Conservation (phyloP, 1,140 invertebrate genomes). For the Triops longicaudatus region DNA sequence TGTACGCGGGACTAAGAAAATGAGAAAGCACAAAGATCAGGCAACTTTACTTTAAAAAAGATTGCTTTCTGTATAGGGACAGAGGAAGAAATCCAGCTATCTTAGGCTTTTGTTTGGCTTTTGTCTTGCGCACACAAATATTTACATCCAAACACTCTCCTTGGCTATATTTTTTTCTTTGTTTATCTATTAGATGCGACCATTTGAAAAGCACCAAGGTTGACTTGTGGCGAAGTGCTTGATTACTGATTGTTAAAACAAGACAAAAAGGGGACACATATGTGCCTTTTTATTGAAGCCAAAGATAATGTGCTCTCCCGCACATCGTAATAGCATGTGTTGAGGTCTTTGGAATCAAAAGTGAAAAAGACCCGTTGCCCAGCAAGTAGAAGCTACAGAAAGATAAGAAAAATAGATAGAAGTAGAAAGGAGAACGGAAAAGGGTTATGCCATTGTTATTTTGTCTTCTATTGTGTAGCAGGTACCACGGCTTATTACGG, state of each 20-base stretch:
- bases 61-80: neutral
- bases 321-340: neutral
- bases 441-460: slow-evolving; percentile 3
- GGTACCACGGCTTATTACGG: slow-evolving; percentile 10
- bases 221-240: neutral
- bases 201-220: neutral
- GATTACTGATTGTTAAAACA: slow-evolving; percentile 8
- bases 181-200: slow-evolving; percentile 4
- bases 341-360: neutral
- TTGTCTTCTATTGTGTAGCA: slow-evolving; percentile 5
- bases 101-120: neutral
- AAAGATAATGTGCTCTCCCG: neutral
- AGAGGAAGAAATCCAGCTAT: neutral
- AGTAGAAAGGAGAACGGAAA: neutral
- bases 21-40: neutral
- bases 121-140: neutral
- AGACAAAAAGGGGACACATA: neutral
- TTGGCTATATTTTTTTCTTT: neutral
- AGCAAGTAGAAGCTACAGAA: neutral
- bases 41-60: neutral
- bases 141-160: slow-evolving; percentile 1
- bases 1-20: neutral
- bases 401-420: neutral
- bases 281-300: neutral
- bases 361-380: neutral